Evolutionary conservation across 53 echinoderm and acorn worm species (phyloP), one percentile per base, ranked within the genome.

Genomic region (Holothuria leucospilota): DNA sequence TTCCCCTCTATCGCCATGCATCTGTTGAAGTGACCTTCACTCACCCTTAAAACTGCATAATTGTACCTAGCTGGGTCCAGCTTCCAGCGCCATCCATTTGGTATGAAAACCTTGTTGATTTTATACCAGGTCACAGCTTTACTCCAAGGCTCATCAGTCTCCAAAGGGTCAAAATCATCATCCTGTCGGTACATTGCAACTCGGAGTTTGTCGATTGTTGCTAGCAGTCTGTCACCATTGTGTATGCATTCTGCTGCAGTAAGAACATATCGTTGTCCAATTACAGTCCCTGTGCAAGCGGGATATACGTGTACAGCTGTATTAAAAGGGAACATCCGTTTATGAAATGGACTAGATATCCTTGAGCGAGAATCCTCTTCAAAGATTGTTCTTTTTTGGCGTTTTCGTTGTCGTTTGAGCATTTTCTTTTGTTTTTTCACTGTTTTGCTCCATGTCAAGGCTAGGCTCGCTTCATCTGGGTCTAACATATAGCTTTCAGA

Each of bases 221-320:
- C 84, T 0, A 86, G 63, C 42, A 86, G 86, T 0, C 81, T 79
- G 20, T 82, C 74, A 5, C 96, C 94, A 63, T 90, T 89, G 70
- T 96, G 96, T 29, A 96, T 85, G 81, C 96, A 96, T 16, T 96
- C 94, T 9, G 96, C 96, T 8, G 96, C 91, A 13, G 96, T 96
- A 59, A 96, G 70, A 20, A 96, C 89, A 78, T 94, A 89, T 67
- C 86, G 70, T 29, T 90, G 91, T 9, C 91, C 92, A 28, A 96
- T 91, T 24, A 94, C 67, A 2, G 90, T 88, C 14, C 96, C 96
- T 1, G 94, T 86, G 51, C 96, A 96, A 5, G 91, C 96, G 1
- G 91, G 90, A 14, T 90, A 92, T 0, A 94, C 74, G 56, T 87
- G 85, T 2, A 88, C 96, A 18, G 79, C 89, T 8, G 94, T 86